Conservation (phyloP, 2,888 invertebrate species). For the Hybos culiciformis region DNA sequence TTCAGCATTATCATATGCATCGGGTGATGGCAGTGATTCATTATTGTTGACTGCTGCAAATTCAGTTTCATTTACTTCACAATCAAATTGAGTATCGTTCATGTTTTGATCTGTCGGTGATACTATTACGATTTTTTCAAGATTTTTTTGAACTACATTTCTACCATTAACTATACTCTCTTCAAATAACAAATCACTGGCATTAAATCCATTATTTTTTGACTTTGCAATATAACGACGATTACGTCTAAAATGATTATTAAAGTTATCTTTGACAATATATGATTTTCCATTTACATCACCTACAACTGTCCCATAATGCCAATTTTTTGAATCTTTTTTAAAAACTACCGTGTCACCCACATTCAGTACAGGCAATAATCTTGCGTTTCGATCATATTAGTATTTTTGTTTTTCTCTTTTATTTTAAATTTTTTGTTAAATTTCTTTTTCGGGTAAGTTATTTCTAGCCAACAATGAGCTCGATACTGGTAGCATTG, state of each 20-base stretch:
- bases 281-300: conserved; percentile 4
- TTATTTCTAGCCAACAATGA: conserved; percentile 5
- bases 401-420: conserved; percentile 8
- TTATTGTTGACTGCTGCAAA: no score
- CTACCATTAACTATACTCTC: no score
- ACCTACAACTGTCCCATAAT: conserved; percentile 2
- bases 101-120: no score
- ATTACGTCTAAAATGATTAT: no score
- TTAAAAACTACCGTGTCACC: conserved; percentile 12
- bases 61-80: no score
- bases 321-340: conserved; percentile 11
- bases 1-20: no score
- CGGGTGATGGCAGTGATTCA: no score
- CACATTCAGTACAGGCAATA: conserved; percentile 6
- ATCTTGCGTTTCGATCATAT: conserved; percentile 3
- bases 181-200: conserved; percentile 6
- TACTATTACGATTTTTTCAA: no score
- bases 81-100: no score
- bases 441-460: conserved; percentile 6
- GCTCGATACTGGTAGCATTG: conserved; percentile 2
- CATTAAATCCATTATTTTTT: conserved; percentile 8
- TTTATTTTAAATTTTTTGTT: conserved; percentile 9
- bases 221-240: no score
- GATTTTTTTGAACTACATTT: no score
- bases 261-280: conserved; percentile 5